Conservation (phyloP, 2,113 vertebrate species). For the Amia ocellicauda region DNA sequence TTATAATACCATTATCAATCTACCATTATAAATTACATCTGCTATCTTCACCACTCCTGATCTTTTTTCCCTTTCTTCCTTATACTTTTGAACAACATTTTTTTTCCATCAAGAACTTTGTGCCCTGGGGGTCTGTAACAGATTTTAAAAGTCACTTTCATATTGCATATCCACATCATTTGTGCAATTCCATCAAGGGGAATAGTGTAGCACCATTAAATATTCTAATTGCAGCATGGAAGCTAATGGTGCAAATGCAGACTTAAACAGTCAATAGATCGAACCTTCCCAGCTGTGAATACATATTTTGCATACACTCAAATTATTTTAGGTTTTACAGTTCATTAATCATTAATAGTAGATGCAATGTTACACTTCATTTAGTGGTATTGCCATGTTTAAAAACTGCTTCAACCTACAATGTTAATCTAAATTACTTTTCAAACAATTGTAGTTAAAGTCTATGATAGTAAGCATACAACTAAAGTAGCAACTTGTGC, state of each 20-base stretch:
- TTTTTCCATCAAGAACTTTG: constrained; percentile 7
- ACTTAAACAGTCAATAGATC: constrained; percentile 5
- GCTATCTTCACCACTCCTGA: not conserved
- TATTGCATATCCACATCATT: constrained; percentile 6
- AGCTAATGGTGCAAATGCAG: not conserved
- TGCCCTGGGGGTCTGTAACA: constrained; percentile 12
- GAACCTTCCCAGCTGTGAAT: not conserved
- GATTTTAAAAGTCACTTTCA: constrained; percentile 14
- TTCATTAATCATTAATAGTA: not conserved
- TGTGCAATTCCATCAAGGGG: not conserved
- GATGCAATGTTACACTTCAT: not conserved
- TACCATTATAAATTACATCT: not conserved
- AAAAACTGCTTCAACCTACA: not conserved
- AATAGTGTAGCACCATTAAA: not conserved
- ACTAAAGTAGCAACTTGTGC: too few relatives aligned
- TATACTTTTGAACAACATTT: constrained; percentile 2
- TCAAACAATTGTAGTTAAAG: too few relatives aligned
- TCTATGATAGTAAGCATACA: too few relatives aligned
- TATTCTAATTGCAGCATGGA: constrained; percentile 2
- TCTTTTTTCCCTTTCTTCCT: not conserved
- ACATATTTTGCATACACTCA: not conserved
- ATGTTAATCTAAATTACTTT: not conserved
- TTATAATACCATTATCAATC: too few relatives aligned
- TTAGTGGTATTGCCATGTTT: not conserved
- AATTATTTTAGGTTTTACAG: not conserved